Base-by-base conservation (phyloP, 1,140 invertebrate species). In the Drosophila willistoni region DNA sequence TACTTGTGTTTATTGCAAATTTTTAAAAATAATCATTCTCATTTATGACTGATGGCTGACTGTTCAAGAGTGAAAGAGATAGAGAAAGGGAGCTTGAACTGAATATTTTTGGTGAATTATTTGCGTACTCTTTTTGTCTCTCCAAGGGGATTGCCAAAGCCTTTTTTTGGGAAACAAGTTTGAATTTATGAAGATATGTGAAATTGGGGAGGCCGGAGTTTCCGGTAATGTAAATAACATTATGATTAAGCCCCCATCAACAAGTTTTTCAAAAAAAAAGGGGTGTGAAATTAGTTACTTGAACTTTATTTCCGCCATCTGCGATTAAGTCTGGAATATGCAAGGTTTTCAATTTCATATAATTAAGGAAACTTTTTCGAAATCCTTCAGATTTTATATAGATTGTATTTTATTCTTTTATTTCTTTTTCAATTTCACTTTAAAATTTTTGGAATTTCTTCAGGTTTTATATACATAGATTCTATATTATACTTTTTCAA, bases 221-320 rank as follows among this genome's bases (percentile, higher is more conserved):
- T 85, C 81, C 81, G 81, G 74, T 44, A 66, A 67, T 69, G 68
- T 33, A 77, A 74, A 68, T 76, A 73, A 59, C 47, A 64, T 69
- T 64, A 44, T 79, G 67, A 77, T 77, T 60, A 60, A 56, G 36
- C 51, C 39, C 44, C 25, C 25, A 29, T 12, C 1, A 25, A 7
- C 4, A 29, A 29, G 0, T 19, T 19, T 19, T 19, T 25, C 1
- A 25, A 55, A 7, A 33, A 56, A 39, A 61, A 44, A 25, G 10
- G 73, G 59, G 60, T 59, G 74, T 39, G 60, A 59, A 44, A 60
- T 33, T 64, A n/a, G 22, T 29, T 3, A 42, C 44, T 65, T 25
- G 44, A 34, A 57, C 55, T 56, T 14, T 33, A 42, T 51, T 71
- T 55, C 47, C 12, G 67, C n/a, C 19, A 29, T 68, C 36, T 39